These are phyloP conservation scores for Sciaenops ocellatus DNA, from an alignment of 2,797 vertebrate species.

Conservation along the genomic window DNA sequence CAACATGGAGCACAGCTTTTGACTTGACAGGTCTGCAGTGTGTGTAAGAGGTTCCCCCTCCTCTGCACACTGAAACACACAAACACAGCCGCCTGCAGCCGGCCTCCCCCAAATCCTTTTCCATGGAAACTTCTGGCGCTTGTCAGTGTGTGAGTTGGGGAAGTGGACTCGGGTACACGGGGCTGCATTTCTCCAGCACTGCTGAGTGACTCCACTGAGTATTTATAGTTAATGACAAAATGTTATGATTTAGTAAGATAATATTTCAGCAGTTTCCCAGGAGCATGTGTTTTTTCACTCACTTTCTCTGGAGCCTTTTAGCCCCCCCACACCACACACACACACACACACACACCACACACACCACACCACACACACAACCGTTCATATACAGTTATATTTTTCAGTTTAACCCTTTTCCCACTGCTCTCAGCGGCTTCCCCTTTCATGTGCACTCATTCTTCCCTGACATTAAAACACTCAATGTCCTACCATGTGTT, in stretches of 20 bases:
- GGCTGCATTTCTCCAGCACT: constrained; percentile 76
- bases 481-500: constrained; percentile 45
- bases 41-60: constrained; percentile 43
- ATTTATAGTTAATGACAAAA: constrained; percentile 86
- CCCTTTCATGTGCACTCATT: constrained; percentile 53
- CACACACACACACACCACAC: constrained; percentile 55
- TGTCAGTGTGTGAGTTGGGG: constrained; percentile 76
- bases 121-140: constrained; percentile 85
- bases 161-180: constrained; percentile 77
- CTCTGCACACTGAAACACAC: constrained; percentile 72
- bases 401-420: constrained; percentile 69
- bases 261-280: constrained; percentile 83
- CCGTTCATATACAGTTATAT: constrained; percentile 52
- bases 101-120: constrained; percentile 79
- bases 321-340: constrained; percentile 62
- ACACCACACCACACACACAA: constrained; percentile 47
- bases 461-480: constrained; percentile 53
- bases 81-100: constrained; percentile 74
- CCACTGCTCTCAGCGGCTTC: constrained; percentile 49
- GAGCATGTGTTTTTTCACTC: constrained; percentile 85
- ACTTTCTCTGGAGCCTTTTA: constrained; percentile 70
- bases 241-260: constrained; percentile 85
- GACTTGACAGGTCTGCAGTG: background rate
- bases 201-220: constrained; percentile 78
- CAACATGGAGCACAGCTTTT: background rate